Percentiles rank a stretch among this genome's conserved stretches.
Evolutionary conservation across 2,797 vertebrate species (phyloP).

Genomic region (Percopsis omiscomaycus): DNA sequence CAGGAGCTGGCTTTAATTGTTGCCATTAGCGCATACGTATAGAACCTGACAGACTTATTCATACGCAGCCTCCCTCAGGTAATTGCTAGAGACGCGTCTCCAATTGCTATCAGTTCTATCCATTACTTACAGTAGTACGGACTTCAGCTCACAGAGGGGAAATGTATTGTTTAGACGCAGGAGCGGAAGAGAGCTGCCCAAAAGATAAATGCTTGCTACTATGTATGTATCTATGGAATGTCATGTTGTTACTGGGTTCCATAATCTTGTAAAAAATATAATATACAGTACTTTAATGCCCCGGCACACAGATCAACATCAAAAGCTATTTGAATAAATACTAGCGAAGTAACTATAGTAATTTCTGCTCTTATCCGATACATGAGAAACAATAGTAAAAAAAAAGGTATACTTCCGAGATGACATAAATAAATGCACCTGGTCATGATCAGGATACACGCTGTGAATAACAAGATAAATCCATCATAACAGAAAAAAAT

Average conservation of each 20-base stretch:
- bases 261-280: too few species aligned
- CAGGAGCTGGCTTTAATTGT: slow-evolving; percentile 92
- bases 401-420: background rate
- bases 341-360: background rate
- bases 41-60: slow-evolving; percentile 66
- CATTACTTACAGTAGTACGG: slow-evolving; percentile 34
- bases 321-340: too few species aligned
- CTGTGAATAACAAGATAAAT: background rate
- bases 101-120: slow-evolving; percentile 40
- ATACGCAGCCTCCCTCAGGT: slow-evolving; percentile 52
- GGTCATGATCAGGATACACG: background rate
- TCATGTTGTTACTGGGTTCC: too few species aligned
- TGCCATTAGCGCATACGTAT: slow-evolving; percentile 80
- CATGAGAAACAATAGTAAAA: background rate
- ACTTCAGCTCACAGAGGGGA: slow-evolving; percentile 38
- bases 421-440: background rate
- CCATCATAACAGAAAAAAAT: background rate
- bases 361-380: background rate
- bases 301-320: too few species aligned
- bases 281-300: too few species aligned
- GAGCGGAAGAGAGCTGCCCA: slow-evolving; percentile 26
- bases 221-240: too few species aligned
- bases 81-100: slow-evolving; percentile 39
- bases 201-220: slow-evolving; percentile 4
- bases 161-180: slow-evolving; percentile 20